Evolutionary conservation across 2,888 invertebrate genomes (phyloP), one percentile per base, ranked within the genome.

Genomic region (Rhagophthalmus giganteus): DNA sequence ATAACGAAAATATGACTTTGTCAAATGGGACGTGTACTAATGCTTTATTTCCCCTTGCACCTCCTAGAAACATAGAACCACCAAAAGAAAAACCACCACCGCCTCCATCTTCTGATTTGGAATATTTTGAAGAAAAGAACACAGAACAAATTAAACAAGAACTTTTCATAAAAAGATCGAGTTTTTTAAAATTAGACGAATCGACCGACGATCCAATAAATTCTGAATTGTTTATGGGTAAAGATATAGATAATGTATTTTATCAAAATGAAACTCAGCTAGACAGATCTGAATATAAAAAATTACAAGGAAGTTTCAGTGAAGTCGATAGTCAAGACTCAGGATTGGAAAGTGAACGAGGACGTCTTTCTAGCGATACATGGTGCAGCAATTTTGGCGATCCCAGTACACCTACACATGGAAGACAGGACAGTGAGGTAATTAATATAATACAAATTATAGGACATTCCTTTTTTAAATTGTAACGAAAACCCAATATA

Each of bases 131-230:
- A 25, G 54, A 66, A 28, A 56, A 56, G 32, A 63, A 61, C 60
- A 79, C 88, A 57, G 85, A 86, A 64, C 81, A 90, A 60, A 90
- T 92, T 64, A 90, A 90, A 66, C 90, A 91, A 67, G 92, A 93
- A 69, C 80, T 93, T 39, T 81, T 90, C 6, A 87, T 87, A 67
- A 88, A 92, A 66, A 83, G 92, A 33, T 87, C 89, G 24, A 90
- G 90, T 70, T 93, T 93, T 72, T 79, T 93, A 28, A 92, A 92
- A 33, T 85, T 92, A 66, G 90, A 91, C 64, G 88, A 87, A 39
- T 80, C 84, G 63, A 78, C 78, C 9, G 83, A 85, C 60, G 84
- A 87, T 66, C 86, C 87, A 59, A 76, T 83, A 35, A 86, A 86
- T 67, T 81, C 82, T 30, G 86, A 87, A 68, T 72, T 88, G 26